Percentiles rank a stretch among this genome's conserved stretches.
phyloP scores from a whole-genome alignment of 2,888 invertebrate species.

The Yponomeuta plumbellus region DNA sequence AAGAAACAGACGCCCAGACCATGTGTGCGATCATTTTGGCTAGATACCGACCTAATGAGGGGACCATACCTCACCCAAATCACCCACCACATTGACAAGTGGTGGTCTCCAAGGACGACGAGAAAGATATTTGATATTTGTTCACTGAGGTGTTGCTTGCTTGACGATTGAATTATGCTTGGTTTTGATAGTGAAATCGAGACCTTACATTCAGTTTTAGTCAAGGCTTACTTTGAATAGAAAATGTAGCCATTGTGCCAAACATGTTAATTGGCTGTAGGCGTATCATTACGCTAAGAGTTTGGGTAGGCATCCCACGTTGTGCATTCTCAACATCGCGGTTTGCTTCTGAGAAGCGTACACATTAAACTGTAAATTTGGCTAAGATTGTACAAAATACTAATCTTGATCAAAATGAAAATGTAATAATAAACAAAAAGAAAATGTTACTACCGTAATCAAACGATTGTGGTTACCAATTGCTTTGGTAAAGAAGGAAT shows the following conservation, averaged over 20 bases:
- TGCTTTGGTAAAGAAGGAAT: constrained; percentile 8
- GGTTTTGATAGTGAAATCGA: constrained; percentile 51
- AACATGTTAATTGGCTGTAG: constrained; percentile 15
- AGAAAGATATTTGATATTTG: background rate
- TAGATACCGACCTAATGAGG: constrained; percentile 77
- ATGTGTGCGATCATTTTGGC: constrained; percentile 91
- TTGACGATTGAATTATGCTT: constrained; percentile 40
- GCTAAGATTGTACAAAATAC: constrained; percentile 44
- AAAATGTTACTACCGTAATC: constrained; percentile 26
- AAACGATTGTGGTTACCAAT: constrained; percentile 25
- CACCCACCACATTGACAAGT: constrained; percentile 20
- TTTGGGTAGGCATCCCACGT: constrained; percentile 22
- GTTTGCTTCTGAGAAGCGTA: constrained; percentile 59
- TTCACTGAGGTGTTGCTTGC: constrained; percentile 11
- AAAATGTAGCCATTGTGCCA: constrained; percentile 13
- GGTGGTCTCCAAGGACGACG: background rate
- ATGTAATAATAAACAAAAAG: no score
- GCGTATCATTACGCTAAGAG: constrained; percentile 17
- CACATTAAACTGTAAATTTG: constrained; percentile 30
- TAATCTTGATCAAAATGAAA: constrained; percentile 4
- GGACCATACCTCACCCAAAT: constrained; percentile 38
- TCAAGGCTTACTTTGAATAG: constrained; percentile 28
- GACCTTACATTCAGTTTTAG: constrained; percentile 38
- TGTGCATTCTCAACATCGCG: constrained; percentile 27
- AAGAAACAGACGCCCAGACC: constrained; percentile 91